Evolutionary conservation across 2,113 vertebrate genomes (phyloP).

Genomic region (Desmodus rotundus): DNA sequence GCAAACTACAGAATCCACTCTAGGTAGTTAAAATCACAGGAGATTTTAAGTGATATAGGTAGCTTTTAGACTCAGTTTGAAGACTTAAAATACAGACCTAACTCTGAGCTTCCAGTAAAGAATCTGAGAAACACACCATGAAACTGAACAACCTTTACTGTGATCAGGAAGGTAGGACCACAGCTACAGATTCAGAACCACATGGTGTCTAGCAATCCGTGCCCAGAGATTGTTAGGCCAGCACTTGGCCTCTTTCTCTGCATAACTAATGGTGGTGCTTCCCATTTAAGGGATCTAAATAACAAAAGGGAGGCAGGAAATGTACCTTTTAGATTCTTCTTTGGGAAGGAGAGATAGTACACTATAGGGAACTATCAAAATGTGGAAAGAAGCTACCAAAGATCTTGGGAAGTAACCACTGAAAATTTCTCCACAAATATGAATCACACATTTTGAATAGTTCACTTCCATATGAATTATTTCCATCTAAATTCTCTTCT

Average conservation of each 20-base stretch:
- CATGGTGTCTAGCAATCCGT: rapidly evolving
- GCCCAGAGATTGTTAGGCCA: neutral
- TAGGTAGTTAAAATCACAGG: neutral
- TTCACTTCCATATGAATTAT: neutral
- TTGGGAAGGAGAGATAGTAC: neutral
- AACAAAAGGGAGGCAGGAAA: neutral
- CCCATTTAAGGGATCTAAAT: neutral
- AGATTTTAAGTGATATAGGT: neutral
- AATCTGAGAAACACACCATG: neutral
- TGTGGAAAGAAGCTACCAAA: neutral
- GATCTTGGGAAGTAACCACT: neutral
- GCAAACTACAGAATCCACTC: neutral
- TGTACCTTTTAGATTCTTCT: neutral
- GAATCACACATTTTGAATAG: neutral
- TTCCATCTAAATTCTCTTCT: neutral
- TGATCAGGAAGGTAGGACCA: neutral
- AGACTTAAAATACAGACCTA: neutral
- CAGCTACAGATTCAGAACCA: neutral
- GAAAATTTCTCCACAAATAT: neutral
- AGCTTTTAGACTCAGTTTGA: neutral
- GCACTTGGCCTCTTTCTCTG: neutral
- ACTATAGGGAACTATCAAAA: neutral
- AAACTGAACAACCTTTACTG: neutral
- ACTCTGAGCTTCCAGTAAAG: neutral
- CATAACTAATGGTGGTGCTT: neutral